Evolutionary conservation across 2,113 vertebrate genomes (phyloP).

Genomic region (Miniopterus natalensis): DNA sequence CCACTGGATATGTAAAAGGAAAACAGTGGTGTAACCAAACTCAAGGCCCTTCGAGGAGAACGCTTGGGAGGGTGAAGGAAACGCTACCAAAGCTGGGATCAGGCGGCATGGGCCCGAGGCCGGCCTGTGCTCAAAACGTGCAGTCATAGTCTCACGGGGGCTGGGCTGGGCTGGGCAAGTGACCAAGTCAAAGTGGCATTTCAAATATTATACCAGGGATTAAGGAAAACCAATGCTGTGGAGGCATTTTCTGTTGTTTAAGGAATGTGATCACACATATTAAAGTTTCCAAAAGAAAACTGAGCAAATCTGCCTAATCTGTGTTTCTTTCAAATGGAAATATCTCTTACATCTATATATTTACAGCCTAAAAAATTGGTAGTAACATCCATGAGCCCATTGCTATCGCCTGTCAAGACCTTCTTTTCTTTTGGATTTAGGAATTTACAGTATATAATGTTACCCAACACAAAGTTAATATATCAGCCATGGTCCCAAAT

Average conservation of each 20-base stretch:
- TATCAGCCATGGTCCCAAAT: background rate
- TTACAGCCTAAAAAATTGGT: background rate
- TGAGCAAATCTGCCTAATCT: background rate
- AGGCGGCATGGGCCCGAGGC: background rate
- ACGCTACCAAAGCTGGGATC: too few species aligned
- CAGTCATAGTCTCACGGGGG: background rate
- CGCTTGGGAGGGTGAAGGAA: background rate
- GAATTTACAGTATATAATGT: background rate
- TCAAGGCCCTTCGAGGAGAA: background rate
- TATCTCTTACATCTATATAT: background rate
- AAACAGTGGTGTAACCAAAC: background rate
- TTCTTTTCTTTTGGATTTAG: slow-evolving; percentile 37
- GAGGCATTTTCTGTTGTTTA: background rate
- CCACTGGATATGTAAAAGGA: background rate
- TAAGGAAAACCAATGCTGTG: background rate
- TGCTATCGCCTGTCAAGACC: background rate
- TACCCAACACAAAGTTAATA: background rate
- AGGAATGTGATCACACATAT: background rate
- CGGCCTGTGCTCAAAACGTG: background rate
- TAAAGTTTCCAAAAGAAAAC: background rate
- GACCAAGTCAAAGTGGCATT: background rate
- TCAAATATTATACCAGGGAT: background rate
- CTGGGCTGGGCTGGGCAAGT: background rate
- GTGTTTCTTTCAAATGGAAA: background rate
- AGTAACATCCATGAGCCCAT: background rate